Evolutionary conservation across 2,888 invertebrate species (phyloP), one percentile per base, ranked within the genome.

Genomic region (Ashinkailepas kermadecensis): DNA sequence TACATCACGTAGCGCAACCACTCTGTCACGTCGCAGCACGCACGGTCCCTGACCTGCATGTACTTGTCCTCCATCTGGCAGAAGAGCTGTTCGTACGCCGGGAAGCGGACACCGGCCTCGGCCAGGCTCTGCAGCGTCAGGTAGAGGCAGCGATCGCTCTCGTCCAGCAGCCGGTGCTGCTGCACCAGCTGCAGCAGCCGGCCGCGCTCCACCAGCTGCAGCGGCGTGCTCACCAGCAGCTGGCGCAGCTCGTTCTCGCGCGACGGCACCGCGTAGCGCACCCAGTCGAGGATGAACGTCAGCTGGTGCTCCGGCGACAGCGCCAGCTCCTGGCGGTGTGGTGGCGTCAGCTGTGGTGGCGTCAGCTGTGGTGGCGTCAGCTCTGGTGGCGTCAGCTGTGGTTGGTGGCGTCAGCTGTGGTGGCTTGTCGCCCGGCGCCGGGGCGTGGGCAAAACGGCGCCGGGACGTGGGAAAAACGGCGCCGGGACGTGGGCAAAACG

Each of bases 221-320:
- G 79, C 79, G 79, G 79, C 79, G n/a, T 23, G 58, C 23, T 25
- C 58, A 79, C 23, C 79, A 79, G 79, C 79, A 79, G 79, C 59
- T 79, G 79, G 23, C 79, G 79, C 79, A 79, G 58, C 58, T 79
- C 79, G 58, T 59, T 79, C 58, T 79, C 79, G 25, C 79, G 79
- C 3, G 79, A 12, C 13, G 58, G 13, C n/a, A 25, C 79, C 15
- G 56, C 54, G 79, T 79, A 58, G 12, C 25, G 79, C 58, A 79
- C 79, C 79, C 79, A 79, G 79, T 79, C 58, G 23, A 79, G 79
- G 15, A 58, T 18, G 58, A 79, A 79, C 13, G 25, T 59, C 58
- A 79, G 58, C 79, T 79, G 79, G 0, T 25, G 79, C 58, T 79
- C 79, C 23, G 79, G 79, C 13, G 58, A 59, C 79, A 79, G 79